phyloP scores from a whole-genome alignment of 2,113 vertebrate species.

The Stigmatopora nigra region DNA sequence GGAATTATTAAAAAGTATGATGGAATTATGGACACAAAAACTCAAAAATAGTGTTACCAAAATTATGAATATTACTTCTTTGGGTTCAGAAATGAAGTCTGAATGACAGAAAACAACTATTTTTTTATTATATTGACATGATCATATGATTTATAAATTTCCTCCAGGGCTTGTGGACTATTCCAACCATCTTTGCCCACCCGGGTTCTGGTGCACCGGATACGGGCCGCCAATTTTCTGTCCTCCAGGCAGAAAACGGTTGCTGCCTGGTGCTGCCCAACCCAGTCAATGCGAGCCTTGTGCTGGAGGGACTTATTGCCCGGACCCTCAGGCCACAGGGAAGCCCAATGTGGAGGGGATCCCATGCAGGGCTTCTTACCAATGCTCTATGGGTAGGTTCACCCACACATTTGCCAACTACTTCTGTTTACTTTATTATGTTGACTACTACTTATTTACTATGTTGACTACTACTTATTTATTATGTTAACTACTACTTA shows the following conservation, averaged over 20 bases:
- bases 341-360: conserved; percentile 71
- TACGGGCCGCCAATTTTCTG: conserved; percentile 71
- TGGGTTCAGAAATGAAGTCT: neutral
- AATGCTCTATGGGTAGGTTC: conserved; percentile 77
- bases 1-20: neutral
- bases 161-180: conserved; percentile 71
- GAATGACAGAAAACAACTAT: neutral
- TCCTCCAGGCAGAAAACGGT: conserved; percentile 77
- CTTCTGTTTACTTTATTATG: too few relatives aligned
- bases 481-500: too few relatives aligned
- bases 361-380: conserved; percentile 76
- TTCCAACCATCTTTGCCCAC: conserved; percentile 72
- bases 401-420: neutral
- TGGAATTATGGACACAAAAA: neutral
- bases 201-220: conserved; percentile 86
- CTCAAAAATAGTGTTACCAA: conserved; percentile 1
- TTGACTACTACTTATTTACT: too few relatives aligned
- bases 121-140: neutral
- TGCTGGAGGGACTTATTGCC: conserved; percentile 76
- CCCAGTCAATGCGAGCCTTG: conserved; percentile 74
- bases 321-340: conserved; percentile 65
- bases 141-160: neutral
- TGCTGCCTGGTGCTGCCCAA: conserved; percentile 72
- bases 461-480: too few relatives aligned
- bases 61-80: conserved; percentile 5